These are phyloP conservation scores for Archilochus colubris DNA, from an alignment of 2,113 vertebrate genomes.

Conservation along the genomic window DNA sequence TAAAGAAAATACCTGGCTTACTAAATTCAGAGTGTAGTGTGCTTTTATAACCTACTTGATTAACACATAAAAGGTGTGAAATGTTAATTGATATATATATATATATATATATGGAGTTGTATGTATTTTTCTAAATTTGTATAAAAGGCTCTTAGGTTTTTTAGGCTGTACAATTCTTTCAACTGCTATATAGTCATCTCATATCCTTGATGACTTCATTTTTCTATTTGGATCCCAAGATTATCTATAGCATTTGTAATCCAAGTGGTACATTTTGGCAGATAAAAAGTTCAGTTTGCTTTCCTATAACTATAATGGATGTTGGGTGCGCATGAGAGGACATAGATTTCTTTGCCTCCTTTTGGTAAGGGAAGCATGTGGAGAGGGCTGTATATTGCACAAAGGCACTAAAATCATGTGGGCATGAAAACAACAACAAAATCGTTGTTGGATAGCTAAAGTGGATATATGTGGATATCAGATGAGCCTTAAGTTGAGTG, in stretches of 20 bases:
- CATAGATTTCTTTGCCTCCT: not conserved
- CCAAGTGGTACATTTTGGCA: not conserved
- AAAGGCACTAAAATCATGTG: conserved; percentile 27
- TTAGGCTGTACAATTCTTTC: not conserved
- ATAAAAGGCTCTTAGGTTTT: not conserved
- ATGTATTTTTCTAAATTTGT: not conserved
- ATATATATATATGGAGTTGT: not conserved
- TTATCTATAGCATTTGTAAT: not conserved
- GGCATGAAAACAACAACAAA: not conserved
- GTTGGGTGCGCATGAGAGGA: not conserved
- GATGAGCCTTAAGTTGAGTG: conserved; percentile 51
- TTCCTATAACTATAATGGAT: not conserved
- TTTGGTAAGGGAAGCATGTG: not conserved
- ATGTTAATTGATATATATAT: not conserved
- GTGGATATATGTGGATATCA: conserved; percentile 22
- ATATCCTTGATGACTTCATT: not conserved
- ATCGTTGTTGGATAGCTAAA: not conserved
- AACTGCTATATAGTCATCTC: not conserved
- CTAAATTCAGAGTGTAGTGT: not conserved
- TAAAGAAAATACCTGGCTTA: not conserved
- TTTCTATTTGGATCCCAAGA: not conserved
- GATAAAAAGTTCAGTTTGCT: not conserved
- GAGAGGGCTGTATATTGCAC: not conserved
- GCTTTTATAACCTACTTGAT: not conserved
- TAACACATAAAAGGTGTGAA: not conserved